Evolutionary conservation across 2,797 vertebrate genomes (phyloP), one percentile per base, ranked within the genome.

Genomic region (Phataginus tricuspis): DNA sequence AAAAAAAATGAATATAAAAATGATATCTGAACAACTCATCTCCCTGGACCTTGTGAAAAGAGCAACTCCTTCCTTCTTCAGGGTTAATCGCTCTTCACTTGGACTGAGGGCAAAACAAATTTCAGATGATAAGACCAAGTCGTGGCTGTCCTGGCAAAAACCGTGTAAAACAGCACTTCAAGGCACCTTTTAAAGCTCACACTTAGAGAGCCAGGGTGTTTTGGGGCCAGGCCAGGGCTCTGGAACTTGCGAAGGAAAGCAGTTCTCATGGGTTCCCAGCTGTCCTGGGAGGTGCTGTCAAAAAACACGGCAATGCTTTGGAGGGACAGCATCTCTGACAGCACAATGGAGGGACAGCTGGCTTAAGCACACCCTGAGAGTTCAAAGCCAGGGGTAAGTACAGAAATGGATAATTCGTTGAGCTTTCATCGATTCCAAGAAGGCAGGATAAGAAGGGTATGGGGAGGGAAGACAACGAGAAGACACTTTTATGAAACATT

Each of bases 271-370:
- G 61, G 66, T 37, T 63, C 19, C 27, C n/a, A 25, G 7, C 37
- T 69, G 45, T 69, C 29, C 6, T 23, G 25, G 25, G 39, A 12
- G 11, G 13, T 15, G 51, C 8, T 2, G 2, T 14, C 34, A 49
- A 31, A 34, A 39, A 49, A 6, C 8, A 13, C 25, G 23, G 80
- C 7, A 27, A 18, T 1, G 2, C 14, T n/a, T 61, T 63, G 75
- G 42, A 63, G 9, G 25, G n/a, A 88, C 77, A 53, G 5, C 2
- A 29, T 23, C 49, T 15, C 5, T 27, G 42, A 16, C 9, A 13
- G 25, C 7, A 0, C 19, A 2, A 1, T 0, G 2, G 61, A 42
- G 14, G 64, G 2, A 63, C 0, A 10, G 1, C 49, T 39, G 42
- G 10, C 15, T 64, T 15, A 27, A 19, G 23, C 19, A 31, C 27